Evolutionary conservation across 2,888 invertebrate species (phyloP).

Genomic region (Camponotus fellah): DNA sequence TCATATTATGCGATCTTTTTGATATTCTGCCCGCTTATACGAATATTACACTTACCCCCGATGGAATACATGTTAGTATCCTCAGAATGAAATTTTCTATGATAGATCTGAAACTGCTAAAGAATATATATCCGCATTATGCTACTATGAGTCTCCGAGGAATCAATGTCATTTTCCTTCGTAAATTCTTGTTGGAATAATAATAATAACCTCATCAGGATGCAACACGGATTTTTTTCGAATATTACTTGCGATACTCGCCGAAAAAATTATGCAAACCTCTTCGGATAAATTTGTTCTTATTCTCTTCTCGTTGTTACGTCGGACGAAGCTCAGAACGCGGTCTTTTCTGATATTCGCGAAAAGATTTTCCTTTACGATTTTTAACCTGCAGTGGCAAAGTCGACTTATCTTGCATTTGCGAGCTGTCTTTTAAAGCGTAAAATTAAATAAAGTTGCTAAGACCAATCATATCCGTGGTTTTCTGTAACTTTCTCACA

Average conservation of each 20-base stretch:
- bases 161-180: conserved; percentile 3
- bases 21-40: conserved; percentile 24
- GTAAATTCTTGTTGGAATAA: not conserved
- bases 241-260: not conserved
- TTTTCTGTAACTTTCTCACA: conserved; percentile 32
- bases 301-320: not conserved
- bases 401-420: conserved; percentile 46
- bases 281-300: conserved; percentile 4
- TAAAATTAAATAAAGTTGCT: conserved; percentile 48
- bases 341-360: conserved; percentile 30
- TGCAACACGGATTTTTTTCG: conserved; percentile 1
- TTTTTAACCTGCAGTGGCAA: conserved; percentile 5
- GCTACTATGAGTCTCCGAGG: not conserved
- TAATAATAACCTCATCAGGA: not conserved
- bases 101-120: conserved; percentile 37
- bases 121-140: not conserved
- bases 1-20: conserved; percentile 32
- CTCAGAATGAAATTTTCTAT: conserved; percentile 26
- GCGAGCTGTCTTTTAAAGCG: conserved; percentile 39
- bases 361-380: conserved; percentile 41
- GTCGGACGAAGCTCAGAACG: conserved; percentile 5
- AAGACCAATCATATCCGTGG: conserved; percentile 34
- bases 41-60: not conserved
- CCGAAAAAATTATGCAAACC: conserved; percentile 12
- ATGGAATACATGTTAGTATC: conserved; percentile 6